Percentiles rank a stretch among this genome's conserved stretches.
Evolutionary conservation across 2,888 invertebrate genomes (phyloP).

Genomic region (Liodrosophila aerea): DNA sequence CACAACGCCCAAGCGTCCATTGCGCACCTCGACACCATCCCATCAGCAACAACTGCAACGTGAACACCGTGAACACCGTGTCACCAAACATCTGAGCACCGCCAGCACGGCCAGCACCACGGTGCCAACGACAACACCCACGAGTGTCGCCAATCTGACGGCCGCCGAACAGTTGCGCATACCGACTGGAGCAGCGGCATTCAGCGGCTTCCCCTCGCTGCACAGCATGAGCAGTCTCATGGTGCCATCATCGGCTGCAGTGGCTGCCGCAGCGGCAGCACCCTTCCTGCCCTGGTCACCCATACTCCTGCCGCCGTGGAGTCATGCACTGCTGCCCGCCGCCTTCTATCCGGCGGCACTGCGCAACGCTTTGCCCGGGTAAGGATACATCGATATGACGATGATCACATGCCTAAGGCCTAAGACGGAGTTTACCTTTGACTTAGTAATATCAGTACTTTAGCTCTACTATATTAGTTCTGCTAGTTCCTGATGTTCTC

Average conservation of each 20-base stretch:
- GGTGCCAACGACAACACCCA: conserved; percentile 62
- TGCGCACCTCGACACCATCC: conserved; percentile 73
- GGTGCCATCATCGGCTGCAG: conserved; percentile 83
- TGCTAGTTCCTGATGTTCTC: too few relatives aligned
- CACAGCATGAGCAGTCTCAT: conserved; percentile 81
- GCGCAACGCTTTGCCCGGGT: conserved; percentile 89
- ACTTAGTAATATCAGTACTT: too few relatives aligned
- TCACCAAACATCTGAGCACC: conserved; percentile 24
- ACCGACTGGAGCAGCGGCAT: conserved; percentile 80
- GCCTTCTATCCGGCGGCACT: conserved; percentile 89
- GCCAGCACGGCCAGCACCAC: conserved; percentile 69
- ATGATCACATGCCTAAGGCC: too few relatives aligned
- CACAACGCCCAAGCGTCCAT: conserved; percentile 65
- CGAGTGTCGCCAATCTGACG: conserved; percentile 48
- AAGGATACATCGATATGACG: conserved; percentile 82
- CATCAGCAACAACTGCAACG: conserved; percentile 25
- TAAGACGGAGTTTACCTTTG: too few relatives aligned
- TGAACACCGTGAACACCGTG: conserved; percentile 10
- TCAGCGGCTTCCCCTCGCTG: conserved; percentile 77
- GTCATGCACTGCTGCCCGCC: conserved; percentile 87
- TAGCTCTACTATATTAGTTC: too few relatives aligned
- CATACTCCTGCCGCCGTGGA: conserved; percentile 88
- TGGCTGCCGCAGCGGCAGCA: conserved; percentile 86
- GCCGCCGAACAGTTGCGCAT: conserved; percentile 77
- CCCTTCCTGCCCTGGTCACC: conserved; percentile 90